These are phyloP conservation scores for Ectemnius lituratus DNA, from an alignment of 2,888 invertebrate genomes.

Conservation along the genomic window DNA sequence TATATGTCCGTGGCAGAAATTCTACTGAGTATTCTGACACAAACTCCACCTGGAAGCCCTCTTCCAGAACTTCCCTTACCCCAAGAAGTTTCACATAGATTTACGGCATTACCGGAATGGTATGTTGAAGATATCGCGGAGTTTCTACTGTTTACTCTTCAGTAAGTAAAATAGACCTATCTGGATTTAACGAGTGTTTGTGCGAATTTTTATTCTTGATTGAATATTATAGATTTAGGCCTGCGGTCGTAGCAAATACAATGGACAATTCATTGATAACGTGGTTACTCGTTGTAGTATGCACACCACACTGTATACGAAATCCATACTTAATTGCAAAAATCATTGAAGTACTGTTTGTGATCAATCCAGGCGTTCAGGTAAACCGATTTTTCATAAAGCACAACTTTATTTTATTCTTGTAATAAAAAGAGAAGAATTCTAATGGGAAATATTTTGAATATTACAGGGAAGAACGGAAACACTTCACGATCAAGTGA, in stretches of 20 bases:
- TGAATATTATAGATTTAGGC: conserved; percentile 82
- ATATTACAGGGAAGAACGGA: conserved; percentile 72
- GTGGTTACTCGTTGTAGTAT: conserved; percentile 93
- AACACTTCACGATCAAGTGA: conserved; percentile 86
- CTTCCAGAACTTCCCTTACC: conserved; percentile 80
- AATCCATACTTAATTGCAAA: conserved; percentile 99
- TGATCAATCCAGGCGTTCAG: conserved; percentile 86
- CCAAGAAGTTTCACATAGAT: conserved; percentile 84
- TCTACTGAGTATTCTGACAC: conserved; percentile 84
- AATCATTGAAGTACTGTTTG: conserved; percentile 93
- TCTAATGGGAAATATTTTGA: too few relatives aligned
- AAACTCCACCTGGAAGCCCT: conserved; percentile 78
- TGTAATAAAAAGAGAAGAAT: too few relatives aligned
- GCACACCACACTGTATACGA: conserved; percentile 93
- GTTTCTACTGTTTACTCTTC: conserved; percentile 94
- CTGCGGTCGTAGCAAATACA: conserved; percentile 86
- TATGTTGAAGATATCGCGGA: conserved; percentile 98
- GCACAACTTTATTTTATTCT: too few relatives aligned
- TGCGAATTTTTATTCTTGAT: conserved; percentile 7
- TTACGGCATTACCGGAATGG: conserved; percentile 97
- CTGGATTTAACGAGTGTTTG: background rate
- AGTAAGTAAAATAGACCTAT: conserved; percentile 92
- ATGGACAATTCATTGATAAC: conserved; percentile 91
- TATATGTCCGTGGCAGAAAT: conserved; percentile 92
- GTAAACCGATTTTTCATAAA: conserved; percentile 44